Conservation (phyloP, 2,797 vertebrate species). For the Enoplosus armatus region DNA sequence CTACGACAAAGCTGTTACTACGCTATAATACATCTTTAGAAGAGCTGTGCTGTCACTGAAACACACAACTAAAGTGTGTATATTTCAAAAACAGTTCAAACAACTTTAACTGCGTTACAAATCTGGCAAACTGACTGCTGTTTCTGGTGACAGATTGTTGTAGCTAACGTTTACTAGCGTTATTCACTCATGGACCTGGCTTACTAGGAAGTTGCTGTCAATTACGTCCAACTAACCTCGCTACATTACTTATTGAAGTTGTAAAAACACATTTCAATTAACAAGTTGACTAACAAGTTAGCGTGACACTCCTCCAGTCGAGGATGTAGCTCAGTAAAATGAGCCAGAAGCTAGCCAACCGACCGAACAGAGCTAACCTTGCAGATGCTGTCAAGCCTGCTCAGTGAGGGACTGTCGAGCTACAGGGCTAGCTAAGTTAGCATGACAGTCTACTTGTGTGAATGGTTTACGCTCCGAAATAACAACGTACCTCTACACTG, state of each 20-base stretch:
- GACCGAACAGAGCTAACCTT: conserved; percentile 63
- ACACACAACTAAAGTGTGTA: background rate
- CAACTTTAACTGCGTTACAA: background rate
- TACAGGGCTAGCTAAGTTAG: conserved; percentile 52
- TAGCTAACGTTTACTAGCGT: no score
- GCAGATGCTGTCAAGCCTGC: conserved; percentile 67
- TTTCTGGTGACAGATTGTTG: conserved; percentile 3
- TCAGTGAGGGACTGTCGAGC: conserved; percentile 29
- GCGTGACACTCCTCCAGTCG: background rate
- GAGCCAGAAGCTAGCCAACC: conserved; percentile 54
- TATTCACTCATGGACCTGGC: background rate
- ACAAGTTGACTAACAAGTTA: background rate
- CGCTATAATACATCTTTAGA: background rate
- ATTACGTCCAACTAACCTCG: background rate
- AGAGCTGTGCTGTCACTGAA: background rate
- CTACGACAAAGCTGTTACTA: background rate
- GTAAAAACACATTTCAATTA: background rate
- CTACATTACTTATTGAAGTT: background rate
- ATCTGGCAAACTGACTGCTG: background rate
- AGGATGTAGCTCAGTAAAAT: conserved; percentile 33
- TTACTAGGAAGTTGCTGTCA: background rate
- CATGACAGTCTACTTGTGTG: background rate
- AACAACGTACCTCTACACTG: conserved; percentile 60
- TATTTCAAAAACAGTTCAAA: background rate
- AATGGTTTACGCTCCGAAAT: background rate